Evolutionary conservation across 2,888 invertebrate species (phyloP).

Genomic region (Brassicogethes aeneus): DNA sequence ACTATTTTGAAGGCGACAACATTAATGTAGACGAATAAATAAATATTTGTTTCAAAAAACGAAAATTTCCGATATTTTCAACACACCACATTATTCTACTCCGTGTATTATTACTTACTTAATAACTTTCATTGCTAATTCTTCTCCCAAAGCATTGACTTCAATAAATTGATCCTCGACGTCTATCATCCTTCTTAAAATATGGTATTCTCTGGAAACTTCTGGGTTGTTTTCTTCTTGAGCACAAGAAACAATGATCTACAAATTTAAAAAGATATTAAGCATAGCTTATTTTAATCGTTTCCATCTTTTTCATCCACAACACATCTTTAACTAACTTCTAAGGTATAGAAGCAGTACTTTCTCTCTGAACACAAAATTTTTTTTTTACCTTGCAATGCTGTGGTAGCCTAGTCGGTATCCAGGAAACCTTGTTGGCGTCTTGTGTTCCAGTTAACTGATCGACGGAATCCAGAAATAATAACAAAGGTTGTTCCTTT

Average conservation of each 20-base stretch:
- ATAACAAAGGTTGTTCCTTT: slow-evolving; percentile 72
- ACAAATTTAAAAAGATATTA: slow-evolving; percentile 18
- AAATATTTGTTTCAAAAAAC: too few species aligned
- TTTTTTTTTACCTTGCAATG: slow-evolving; percentile 81
- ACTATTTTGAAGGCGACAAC: too few species aligned
- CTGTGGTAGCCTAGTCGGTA: slow-evolving; percentile 82
- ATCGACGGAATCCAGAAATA: slow-evolving; percentile 95
- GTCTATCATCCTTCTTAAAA: slow-evolving; percentile 80
- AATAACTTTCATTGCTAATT: slow-evolving; percentile 87
- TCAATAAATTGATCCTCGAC: slow-evolving; percentile 82
- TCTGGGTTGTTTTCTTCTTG: slow-evolving; percentile 79
- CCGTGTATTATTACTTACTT: slow-evolving; percentile 47
- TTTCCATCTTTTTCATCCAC: too few species aligned
- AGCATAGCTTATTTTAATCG: too few species aligned
- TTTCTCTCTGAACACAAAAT: too few species aligned
- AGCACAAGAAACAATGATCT: slow-evolving; percentile 88
- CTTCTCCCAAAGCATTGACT: slow-evolving; percentile 84
- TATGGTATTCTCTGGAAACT: slow-evolving; percentile 79
- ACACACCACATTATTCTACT: too few species aligned
- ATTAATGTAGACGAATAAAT: too few species aligned
- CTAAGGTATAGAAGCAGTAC: too few species aligned
- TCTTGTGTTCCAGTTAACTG: slow-evolving; percentile 91
- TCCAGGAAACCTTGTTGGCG: slow-evolving; percentile 92
- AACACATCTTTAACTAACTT: too few species aligned
- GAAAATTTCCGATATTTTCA: slow-evolving; percentile 3